Evolutionary conservation across 35 echinoderm and acorn worm species (phyloP), one percentile per base, ranked within the genome.

Genomic region (Heliocidaris tuberculata): DNA sequence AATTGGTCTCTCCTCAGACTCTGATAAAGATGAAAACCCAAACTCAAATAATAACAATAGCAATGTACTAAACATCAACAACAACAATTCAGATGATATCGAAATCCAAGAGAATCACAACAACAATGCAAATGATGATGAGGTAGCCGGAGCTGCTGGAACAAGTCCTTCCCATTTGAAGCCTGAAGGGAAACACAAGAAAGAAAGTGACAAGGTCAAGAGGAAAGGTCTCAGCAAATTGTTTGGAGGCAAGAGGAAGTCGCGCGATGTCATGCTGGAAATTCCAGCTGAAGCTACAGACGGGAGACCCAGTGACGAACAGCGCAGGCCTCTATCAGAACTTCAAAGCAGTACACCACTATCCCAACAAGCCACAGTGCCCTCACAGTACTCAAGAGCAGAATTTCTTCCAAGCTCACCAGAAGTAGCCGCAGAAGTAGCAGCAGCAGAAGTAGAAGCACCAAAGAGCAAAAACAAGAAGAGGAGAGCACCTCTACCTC

Each of bases 1-100:
- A 59, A 70, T 95, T 30, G 94, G 94, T 19, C 32, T 95, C 47
- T 30, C 16, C 13, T 93, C 91, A 21, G 97, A 97, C 85, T 98
- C 97, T 52, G 97, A 98, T 95, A 95, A 93, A 93, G 91, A 93
- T 48, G 91, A 93, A 7, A 93, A 95, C 24, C 85, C 85, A 50
- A 98, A 98, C 94, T 96, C 96, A 91, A 98, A 98, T 50, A 98
- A 98, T 91, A 98, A 96, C 90, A 98, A 98, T 88, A 96, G 96
- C 90, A 96, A 97, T 90, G 21, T 93, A 9, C 48, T 93, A 27
- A 93, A 93, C 50, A 48, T 93, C 15, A 93, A 93, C 91, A 93
- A 93, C 91, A 93, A 50, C 50, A 93, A 93, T 93, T 93, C 91
- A 30, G 94, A 95, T 47, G 86, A 88, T 85, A 19, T 88, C 85